A percentile compares a stretch with the other conserved stretches of the same genome.
phyloP scores from a whole-genome alignment of 2,888 invertebrate genomes.

The Physocephala rufipes region DNA sequence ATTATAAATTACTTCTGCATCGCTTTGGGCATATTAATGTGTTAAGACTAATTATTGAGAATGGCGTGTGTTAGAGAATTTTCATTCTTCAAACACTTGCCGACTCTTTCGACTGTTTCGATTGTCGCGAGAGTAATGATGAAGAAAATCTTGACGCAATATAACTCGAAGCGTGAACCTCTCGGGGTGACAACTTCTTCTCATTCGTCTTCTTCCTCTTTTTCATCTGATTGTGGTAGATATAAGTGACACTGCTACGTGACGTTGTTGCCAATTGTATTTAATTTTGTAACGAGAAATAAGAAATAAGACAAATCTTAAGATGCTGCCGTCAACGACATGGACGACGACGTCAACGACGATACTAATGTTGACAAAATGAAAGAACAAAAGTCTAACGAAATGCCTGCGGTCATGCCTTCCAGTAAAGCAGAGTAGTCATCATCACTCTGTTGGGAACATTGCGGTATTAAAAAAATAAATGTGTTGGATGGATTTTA shows the following conservation, averaged over 20 bases:
- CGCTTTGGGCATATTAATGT: constrained; percentile 29
- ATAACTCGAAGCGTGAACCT: constrained; percentile 42
- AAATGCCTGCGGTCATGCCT: constrained; percentile 5
- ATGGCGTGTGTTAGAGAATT: constrained; percentile 11
- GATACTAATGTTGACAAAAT: too few relatives aligned
- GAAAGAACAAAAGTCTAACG: constrained; percentile 10
- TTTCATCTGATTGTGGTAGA: too few relatives aligned
- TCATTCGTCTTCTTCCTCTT: too few relatives aligned
- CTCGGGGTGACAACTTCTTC: too few relatives aligned
- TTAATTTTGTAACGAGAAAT: constrained; percentile 37
- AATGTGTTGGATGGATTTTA: not conserved
- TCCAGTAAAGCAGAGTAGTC: not conserved
- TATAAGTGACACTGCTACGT: constrained; percentile 45
- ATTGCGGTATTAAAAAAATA: constrained; percentile 10
- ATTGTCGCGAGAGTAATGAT: too few relatives aligned
- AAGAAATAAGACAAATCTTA: constrained; percentile 19
- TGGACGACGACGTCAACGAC: too few relatives aligned
- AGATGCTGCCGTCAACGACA: too few relatives aligned
- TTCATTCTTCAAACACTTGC: constrained; percentile 12
- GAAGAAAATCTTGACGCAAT: too few relatives aligned
- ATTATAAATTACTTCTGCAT: constrained; percentile 29
- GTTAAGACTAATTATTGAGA: constrained; percentile 45
- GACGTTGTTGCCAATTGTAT: constrained; percentile 48
- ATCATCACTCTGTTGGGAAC: not conserved
- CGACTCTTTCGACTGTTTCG: too few relatives aligned